Conservation (phyloP, 2,888 invertebrate species). For the Serrognathus titanus region DNA sequence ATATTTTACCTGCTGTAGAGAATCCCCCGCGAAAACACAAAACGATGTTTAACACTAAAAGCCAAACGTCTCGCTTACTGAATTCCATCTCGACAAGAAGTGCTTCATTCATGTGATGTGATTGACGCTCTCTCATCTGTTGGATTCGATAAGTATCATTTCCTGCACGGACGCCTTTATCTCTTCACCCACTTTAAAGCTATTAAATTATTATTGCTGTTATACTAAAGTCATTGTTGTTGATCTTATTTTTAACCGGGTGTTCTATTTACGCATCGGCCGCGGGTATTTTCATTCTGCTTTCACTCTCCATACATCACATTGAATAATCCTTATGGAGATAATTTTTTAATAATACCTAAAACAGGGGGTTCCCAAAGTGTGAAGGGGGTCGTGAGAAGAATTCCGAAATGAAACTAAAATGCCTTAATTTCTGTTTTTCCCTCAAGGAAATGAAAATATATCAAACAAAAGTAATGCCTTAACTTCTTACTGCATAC, state of each 20-base stretch:
- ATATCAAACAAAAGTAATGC: too few relatives aligned
- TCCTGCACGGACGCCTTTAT: constrained; percentile 17
- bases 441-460: too few relatives aligned
- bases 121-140: neutral
- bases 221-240: neutral
- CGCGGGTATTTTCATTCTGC: too few relatives aligned
- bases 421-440: too few relatives aligned
- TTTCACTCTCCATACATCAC: too few relatives aligned
- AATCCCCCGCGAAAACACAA: constrained; percentile 22
- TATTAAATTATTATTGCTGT: neutral
- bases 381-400: too few relatives aligned
- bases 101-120: neutral
- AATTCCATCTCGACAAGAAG: constrained; percentile 7
- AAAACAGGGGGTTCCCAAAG: too few relatives aligned
- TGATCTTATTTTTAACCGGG: neutral
- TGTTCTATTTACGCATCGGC: too few relatives aligned
- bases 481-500: too few relatives aligned
- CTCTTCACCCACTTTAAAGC: constrained; percentile 13
- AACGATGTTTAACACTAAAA: constrained; percentile 15
- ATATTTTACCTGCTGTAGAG: constrained; percentile 20
- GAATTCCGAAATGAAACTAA: too few relatives aligned
- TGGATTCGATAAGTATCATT: constrained; percentile 10
- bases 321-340: too few relatives aligned
- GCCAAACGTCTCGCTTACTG: constrained; percentile 3
- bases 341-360: too few relatives aligned